These are phyloP conservation scores for Eptatretus atami DNA, from an alignment of 2,797 vertebrate species.

Conservation along the genomic window DNA sequence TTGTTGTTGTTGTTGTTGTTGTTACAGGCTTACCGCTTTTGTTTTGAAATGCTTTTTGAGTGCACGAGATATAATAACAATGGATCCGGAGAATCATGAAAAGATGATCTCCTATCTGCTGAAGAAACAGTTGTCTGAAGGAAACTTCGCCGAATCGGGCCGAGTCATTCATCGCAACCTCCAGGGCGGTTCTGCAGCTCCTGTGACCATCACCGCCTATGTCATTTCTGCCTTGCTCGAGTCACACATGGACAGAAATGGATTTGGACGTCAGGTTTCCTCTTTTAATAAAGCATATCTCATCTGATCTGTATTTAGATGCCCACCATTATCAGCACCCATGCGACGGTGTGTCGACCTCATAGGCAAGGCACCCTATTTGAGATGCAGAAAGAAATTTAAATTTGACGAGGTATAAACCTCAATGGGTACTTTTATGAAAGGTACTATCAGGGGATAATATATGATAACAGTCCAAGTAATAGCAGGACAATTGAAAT, in stretches of 20 bases:
- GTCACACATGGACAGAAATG: not conserved
- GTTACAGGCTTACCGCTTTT: conserved; percentile 1
- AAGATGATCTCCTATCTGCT: not conserved
- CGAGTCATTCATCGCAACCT: not conserved
- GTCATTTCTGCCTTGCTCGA: not conserved
- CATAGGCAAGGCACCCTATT: no score
- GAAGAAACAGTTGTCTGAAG: not conserved
- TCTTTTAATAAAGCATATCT: not conserved
- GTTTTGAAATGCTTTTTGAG: not conserved
- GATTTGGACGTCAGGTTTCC: not conserved
- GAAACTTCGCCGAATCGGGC: not conserved
- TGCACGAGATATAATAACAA: not conserved
- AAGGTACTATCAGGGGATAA: no score
- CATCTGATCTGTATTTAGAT: no score
- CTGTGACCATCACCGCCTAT: not conserved
- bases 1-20: no score
- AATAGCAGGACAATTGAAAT: no score
- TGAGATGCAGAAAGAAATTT: no score
- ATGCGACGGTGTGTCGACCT: no score
- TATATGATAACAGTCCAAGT: no score
- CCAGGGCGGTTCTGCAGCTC: not conserved
- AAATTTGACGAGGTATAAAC: no score
- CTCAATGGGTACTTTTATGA: no score
- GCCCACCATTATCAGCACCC: no score
- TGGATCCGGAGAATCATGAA: not conserved